Evolutionary conservation across 2,113 vertebrate species (phyloP).

Genomic region (Bufo gargarizans): DNA sequence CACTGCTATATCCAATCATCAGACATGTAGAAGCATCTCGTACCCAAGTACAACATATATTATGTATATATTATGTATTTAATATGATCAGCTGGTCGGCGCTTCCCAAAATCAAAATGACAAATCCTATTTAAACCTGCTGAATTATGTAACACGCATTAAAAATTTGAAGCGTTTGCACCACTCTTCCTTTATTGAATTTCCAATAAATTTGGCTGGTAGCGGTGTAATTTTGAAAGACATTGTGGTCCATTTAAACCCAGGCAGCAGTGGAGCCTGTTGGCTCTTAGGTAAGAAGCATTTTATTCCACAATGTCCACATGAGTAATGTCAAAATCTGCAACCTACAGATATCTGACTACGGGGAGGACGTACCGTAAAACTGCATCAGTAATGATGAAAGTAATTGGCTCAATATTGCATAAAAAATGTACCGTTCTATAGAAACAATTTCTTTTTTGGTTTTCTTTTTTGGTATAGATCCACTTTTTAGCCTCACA

Average conservation of each 20-base stretch:
- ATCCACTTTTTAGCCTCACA: too few species aligned
- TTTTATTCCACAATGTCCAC: neutral
- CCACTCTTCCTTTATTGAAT: slow-evolving; percentile 10
- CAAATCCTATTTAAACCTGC: slow-evolving; percentile 11
- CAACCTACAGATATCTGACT: neutral
- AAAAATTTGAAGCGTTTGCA: neutral
- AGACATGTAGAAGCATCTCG: neutral
- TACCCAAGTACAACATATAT: neutral
- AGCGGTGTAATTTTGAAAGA: slow-evolving; percentile 40
- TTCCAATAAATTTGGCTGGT: slow-evolving; percentile 40
- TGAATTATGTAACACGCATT: slow-evolving; percentile 35
- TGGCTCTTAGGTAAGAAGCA: neutral
- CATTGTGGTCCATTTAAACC: slow-evolving; percentile 8
- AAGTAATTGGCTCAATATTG: too few species aligned
- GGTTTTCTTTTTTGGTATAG: too few species aligned
- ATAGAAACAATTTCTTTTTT: too few species aligned
- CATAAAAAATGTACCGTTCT: too few species aligned
- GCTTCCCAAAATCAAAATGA: neutral
- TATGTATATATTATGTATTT: neutral
- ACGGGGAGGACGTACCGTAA: too few species aligned
- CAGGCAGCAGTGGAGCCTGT: neutral
- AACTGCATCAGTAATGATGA: too few species aligned
- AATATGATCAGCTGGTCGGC: neutral
- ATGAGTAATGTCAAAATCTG: slow-evolving; percentile 2
- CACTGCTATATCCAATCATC: neutral